Percentiles rank a stretch among this genome's conserved stretches.
phyloP scores from a whole-genome alignment of 1,140 invertebrate species.

The Caligus rogercresseyi region DNA sequence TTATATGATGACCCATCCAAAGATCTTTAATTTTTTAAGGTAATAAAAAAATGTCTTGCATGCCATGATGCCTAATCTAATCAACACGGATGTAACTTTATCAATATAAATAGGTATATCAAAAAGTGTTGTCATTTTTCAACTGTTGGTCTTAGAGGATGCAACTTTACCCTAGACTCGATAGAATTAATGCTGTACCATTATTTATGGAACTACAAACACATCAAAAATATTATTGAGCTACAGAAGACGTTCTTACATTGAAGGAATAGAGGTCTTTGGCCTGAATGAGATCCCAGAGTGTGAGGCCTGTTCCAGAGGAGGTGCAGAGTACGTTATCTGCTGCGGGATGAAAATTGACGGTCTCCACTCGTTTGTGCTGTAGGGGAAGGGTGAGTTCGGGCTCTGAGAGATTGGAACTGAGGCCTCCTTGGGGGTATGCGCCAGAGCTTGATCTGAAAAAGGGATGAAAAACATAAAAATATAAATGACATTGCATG shows the following conservation, averaged over 20 bases:
- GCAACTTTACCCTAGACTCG: too few relatives aligned
- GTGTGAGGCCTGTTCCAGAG: conserved; percentile 54
- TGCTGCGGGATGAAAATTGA: conserved; percentile 67
- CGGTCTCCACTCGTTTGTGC: conserved; percentile 60
- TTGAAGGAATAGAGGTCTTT: conserved; percentile 45
- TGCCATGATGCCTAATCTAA: too few relatives aligned
- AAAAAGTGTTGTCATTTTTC: too few relatives aligned
- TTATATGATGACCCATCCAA: too few relatives aligned
- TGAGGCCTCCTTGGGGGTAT: conserved; percentile 58
- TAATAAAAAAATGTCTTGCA: too few relatives aligned
- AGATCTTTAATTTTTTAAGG: too few relatives aligned
- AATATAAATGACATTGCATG: too few relatives aligned
- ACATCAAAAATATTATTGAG: neutral
- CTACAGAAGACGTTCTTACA: neutral
- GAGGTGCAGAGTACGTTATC: conserved; percentile 62
- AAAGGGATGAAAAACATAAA: conserved; percentile 20
- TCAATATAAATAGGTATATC: too few relatives aligned
- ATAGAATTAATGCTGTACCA: too few relatives aligned
- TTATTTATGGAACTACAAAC: neutral
- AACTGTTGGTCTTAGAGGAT: too few relatives aligned
- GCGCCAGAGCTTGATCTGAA: conserved; percentile 62
- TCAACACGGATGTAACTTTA: too few relatives aligned
- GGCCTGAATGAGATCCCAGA: conserved; percentile 67
- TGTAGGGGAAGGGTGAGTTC: conserved; percentile 61
- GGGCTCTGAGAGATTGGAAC: conserved; percentile 48